phyloP scores from a whole-genome alignment of 2,797 vertebrate genomes.

The Lutra lutra region DNA sequence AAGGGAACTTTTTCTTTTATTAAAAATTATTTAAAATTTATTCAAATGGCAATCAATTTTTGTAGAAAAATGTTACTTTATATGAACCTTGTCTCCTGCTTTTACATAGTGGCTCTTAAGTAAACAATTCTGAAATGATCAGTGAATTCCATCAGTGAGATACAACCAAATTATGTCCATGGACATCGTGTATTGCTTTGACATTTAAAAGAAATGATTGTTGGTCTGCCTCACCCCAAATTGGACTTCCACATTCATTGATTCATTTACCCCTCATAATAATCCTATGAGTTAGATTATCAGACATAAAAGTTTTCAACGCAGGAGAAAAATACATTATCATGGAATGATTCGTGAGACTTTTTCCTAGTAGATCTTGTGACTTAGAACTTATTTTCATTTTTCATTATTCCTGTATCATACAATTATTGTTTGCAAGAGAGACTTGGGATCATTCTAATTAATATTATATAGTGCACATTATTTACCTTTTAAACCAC shows the following conservation, averaged over 20 bases:
- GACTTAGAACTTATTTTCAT: slow-evolving; percentile 46
- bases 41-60: neutral
- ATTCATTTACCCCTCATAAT: neutral
- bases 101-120: neutral
- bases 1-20: slow-evolving; percentile 40
- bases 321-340: neutral
- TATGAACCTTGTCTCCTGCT: neutral
- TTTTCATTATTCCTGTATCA: slow-evolving; percentile 12
- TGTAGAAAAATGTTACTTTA: neutral
- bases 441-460: neutral
- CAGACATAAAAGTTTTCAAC: neutral
- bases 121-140: neutral
- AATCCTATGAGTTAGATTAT: neutral
- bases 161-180: neutral
- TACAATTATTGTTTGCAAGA: slow-evolving; percentile 27
- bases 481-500: slow-evolving; percentile 33
- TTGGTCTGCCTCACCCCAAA: neutral
- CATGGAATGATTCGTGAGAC: neutral
- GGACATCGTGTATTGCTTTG: neutral
- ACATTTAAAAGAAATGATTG: slow-evolving; percentile 25
- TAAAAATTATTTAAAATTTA: slow-evolving; percentile 32
- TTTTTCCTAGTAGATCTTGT: neutral
- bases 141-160: neutral
- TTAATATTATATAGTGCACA: neutral
- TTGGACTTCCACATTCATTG: neutral